phyloP scores from a whole-genome alignment of 2,113 vertebrate species.

The Odobenus rosmarus region DNA sequence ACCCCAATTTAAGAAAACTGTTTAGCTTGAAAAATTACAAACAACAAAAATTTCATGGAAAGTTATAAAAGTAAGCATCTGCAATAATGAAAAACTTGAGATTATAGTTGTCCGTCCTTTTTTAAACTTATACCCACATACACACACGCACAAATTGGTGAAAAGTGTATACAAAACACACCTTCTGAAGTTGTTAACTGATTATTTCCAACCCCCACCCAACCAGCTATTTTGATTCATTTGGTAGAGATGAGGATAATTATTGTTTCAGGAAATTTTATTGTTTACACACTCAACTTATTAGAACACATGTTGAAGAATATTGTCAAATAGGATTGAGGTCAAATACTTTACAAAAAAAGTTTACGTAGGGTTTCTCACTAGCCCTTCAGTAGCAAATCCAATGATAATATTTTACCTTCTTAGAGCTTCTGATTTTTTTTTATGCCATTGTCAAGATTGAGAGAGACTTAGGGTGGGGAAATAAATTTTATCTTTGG shows the following conservation, averaged over 20 bases:
- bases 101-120: neutral
- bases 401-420: neutral
- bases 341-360: neutral
- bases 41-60: neutral
- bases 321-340: neutral
- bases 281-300: neutral
- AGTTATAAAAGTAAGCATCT: neutral
- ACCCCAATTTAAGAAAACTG: neutral
- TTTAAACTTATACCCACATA: neutral
- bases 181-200: neutral
- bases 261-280: neutral
- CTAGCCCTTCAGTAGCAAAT: neutral
- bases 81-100: neutral
- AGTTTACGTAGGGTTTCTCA: neutral
- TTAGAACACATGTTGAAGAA: neutral
- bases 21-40: constrained; percentile 4
- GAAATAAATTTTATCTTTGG: constrained; percentile 31
- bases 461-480: neutral
- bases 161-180: neutral
- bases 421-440: neutral
- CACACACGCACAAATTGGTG: neutral
- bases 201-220: neutral
- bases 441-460: neutral
- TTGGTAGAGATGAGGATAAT: neutral
- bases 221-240: neutral